Evolutionary conservation across 2,888 invertebrate species (phyloP).

Genomic region (Rambutsinella grinnellia): DNA sequence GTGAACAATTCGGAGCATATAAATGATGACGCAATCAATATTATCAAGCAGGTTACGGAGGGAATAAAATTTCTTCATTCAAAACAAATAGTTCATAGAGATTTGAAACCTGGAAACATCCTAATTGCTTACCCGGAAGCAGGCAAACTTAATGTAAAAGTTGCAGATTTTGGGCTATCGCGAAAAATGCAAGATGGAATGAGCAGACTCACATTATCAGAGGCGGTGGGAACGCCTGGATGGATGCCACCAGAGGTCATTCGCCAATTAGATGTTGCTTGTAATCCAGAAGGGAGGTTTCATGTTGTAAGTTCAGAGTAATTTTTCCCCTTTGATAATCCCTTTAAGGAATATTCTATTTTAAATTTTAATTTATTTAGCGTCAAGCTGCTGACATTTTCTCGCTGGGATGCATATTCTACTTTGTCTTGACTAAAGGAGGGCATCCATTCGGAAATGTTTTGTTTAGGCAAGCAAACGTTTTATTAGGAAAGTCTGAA

Average conservation of each 20-base stretch:
- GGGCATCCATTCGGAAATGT: slow-evolving; percentile 88
- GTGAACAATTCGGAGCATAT: neutral
- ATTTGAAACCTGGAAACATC: neutral
- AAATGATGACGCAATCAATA: neutral
- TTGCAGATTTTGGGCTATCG: neutral
- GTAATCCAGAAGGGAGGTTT: neutral
- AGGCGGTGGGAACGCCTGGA: neutral
- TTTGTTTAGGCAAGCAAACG: neutral
- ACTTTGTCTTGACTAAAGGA: slow-evolving; percentile 91
- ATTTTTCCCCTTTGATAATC: too few species aligned
- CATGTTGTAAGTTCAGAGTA: neutral
- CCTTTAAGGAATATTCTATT: neutral
- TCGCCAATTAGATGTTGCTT: neutral
- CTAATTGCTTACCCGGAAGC: neutral
- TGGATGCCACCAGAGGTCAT: neutral
- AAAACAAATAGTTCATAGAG: neutral
- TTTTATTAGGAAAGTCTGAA: neutral
- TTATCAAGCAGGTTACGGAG: neutral
- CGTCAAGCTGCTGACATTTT: slow-evolving; percentile 93
- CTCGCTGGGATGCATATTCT: slow-evolving; percentile 96
- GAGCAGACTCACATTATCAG: neutral
- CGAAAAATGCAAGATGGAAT: neutral
- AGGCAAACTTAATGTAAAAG: neutral
- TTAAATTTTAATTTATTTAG: neutral
- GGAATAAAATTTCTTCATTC: neutral